Conservation (phyloP, 1,140 invertebrate species). For the Zaprionus inermis region DNA sequence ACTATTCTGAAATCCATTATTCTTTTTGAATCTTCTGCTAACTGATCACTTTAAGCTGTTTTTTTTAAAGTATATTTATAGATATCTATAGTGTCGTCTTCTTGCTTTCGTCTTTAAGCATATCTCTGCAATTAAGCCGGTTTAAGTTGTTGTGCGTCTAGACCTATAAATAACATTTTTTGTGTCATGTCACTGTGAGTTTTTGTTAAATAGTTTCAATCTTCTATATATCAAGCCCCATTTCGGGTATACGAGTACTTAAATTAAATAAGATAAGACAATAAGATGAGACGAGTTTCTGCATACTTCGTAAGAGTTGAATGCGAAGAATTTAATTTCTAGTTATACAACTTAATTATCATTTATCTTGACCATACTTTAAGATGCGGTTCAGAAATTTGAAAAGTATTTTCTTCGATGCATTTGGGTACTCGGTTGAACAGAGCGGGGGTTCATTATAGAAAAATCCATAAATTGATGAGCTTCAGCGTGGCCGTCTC, state of each 20-base stretch:
- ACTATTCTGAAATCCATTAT: too few species aligned
- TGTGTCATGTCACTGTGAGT: neutral
- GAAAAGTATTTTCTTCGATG: neutral
- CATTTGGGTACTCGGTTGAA: neutral
- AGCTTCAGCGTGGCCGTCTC: neutral
- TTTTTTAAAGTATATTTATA: neutral
- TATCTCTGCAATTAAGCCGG: neutral
- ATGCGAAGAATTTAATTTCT: too few species aligned
- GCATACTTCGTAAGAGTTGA: too few species aligned
- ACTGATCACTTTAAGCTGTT: too few species aligned
- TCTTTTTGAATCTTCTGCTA: too few species aligned
- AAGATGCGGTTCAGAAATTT: neutral
- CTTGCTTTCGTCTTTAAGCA: neutral
- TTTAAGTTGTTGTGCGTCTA: neutral
- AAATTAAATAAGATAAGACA: too few species aligned
- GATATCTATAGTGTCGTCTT: neutral
- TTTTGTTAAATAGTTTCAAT: too few species aligned
- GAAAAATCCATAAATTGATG: neutral
- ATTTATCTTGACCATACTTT: neutral
- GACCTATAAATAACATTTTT: conserved; percentile 4
- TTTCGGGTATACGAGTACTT: too few species aligned
- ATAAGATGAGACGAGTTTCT: neutral
- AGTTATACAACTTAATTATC: too few species aligned
- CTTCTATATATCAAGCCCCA: too few species aligned
- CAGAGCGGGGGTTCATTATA: neutral